Percentiles rank a stretch among this genome's conserved stretches.
Evolutionary conservation across 2,113 vertebrate species (phyloP).

Genomic region (Bostrychus sinensis): DNA sequence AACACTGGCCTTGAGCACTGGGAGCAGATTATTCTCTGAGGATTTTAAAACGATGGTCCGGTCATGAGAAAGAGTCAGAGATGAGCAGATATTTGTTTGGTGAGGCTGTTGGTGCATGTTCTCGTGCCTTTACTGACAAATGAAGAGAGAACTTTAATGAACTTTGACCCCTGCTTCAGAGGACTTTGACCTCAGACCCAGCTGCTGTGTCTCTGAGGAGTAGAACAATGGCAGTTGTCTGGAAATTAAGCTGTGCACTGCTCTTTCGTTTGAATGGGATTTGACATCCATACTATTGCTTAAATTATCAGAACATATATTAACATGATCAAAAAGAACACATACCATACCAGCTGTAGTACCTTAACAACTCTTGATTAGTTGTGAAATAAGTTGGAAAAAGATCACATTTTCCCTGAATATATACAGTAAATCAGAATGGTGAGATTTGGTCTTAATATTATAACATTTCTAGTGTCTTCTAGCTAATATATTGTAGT

Average conservation of each 20-base stretch:
- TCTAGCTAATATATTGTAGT: too few relatives aligned
- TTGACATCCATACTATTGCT: not conserved
- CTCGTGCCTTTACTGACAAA: conserved; percentile 41
- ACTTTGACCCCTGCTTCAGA: conserved; percentile 41
- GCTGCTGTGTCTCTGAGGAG: conserved; percentile 38
- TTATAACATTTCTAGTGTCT: too few relatives aligned
- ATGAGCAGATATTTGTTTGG: conserved; percentile 36
- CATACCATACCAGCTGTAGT: too few relatives aligned
- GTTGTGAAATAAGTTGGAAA: too few relatives aligned
- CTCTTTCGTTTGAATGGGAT: not conserved
- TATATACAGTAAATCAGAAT: too few relatives aligned
- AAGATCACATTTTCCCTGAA: too few relatives aligned
- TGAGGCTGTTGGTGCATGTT: conserved; percentile 19
- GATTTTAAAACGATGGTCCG: conserved; percentile 39
- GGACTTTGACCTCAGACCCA: conserved; percentile 49
- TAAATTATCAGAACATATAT: too few relatives aligned
- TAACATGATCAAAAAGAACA: not conserved
- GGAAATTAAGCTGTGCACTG: not conserved
- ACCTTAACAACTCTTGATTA: too few relatives aligned
- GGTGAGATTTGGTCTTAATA: too few relatives aligned
- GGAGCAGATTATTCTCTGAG: conserved; percentile 12
- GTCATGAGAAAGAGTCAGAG: conserved; percentile 68
- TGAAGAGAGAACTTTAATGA: not conserved
- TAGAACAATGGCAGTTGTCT: conserved; percentile 33
- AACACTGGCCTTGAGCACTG: too few relatives aligned